Base-by-base conservation (phyloP, 2,113 vertebrate species). In the Meriones unguiculatus region DNA sequence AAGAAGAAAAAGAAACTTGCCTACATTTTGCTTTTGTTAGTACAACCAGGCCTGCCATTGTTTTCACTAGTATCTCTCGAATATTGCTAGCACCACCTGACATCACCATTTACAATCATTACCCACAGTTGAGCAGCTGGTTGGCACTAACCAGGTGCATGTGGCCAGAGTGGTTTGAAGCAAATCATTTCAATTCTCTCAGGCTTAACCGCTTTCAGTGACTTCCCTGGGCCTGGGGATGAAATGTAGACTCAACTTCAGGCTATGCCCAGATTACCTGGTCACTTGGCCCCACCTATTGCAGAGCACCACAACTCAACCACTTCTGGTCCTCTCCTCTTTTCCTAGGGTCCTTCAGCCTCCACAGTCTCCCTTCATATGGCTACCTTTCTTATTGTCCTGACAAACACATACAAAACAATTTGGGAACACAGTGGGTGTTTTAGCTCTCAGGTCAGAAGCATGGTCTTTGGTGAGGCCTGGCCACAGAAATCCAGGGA, bases 101-200 rank as follows among this genome's bases (percentile, higher is more conserved):
- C 46, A 69, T 73, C 1, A 1, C 22, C 52, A 28, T 25, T 67
- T 59, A n/a, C 67, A 10, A 22, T 52, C 24, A 32, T 32, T 13
- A 28, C n/a, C 13, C 10, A 1, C 2, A 10, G 13, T 25, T 46
- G n/a, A 6, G 6, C 64, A 38, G 8, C 6, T 14, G 5, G 9
- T 59, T n/a, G 22, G 2, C 17, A n/a, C 54, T 35, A 35, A 15
- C 35, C 50, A 69, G 38, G 30, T 15, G 5, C 2, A 35, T 15
- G 4, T 35, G 46, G 62, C 46, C 89, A n/a, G 67, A 72, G 35
- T 3, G 41, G 24, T 62, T 41, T 6, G 3, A 17, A 75, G 65
- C 17, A 14, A 78, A 25, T 62, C 24, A 14, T 70, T n/a, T n/a
- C n/a, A n/a, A n/a, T 78, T 84, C 28, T 67, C 32, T 24, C 1